These are phyloP conservation scores for Odocoileus virginianus DNA, from an alignment of 2,113 vertebrate genomes.

Conservation along the genomic window DNA sequence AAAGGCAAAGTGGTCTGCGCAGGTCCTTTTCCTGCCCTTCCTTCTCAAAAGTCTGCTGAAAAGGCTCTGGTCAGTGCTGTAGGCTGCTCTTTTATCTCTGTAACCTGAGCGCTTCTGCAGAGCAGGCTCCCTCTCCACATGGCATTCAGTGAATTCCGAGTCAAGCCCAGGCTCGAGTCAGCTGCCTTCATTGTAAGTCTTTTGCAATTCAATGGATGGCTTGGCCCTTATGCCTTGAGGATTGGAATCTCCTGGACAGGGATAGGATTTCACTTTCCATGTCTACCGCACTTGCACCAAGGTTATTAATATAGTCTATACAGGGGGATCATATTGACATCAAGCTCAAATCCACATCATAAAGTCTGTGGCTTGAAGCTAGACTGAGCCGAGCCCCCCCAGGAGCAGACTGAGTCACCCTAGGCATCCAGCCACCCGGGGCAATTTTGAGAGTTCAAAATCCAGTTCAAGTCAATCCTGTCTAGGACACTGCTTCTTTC, in stretches of 20 bases:
- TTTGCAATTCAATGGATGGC: conserved; percentile 47
- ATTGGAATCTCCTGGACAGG: conserved; percentile 53
- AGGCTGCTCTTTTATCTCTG: neutral
- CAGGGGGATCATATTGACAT: conserved; percentile 20
- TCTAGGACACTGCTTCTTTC: neutral
- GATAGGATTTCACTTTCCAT: conserved; percentile 58
- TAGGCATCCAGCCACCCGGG: neutral
- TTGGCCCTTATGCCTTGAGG: conserved; percentile 47
- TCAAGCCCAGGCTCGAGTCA: conserved; percentile 64
- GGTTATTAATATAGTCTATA: conserved; percentile 63
- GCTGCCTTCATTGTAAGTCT: conserved; percentile 71
- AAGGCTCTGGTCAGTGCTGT: conserved; percentile 9
- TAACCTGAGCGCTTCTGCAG: conserved; percentile 36
- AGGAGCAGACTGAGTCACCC: neutral
- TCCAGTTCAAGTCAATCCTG: neutral
- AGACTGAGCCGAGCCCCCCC: neutral
- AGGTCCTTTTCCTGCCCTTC: neutral
- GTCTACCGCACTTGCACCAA: conserved; percentile 39
- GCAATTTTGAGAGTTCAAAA: neutral
- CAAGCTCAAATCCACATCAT: conserved; percentile 7
- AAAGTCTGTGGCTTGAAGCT: neutral
- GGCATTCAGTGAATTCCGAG: conserved; percentile 41
- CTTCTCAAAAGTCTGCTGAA: neutral
- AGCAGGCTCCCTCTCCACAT: neutral
- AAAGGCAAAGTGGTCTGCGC: conserved; percentile 21